Conservation (phyloP, 2,797 vertebrate genomes). For the Callimico goeldii region DNA sequence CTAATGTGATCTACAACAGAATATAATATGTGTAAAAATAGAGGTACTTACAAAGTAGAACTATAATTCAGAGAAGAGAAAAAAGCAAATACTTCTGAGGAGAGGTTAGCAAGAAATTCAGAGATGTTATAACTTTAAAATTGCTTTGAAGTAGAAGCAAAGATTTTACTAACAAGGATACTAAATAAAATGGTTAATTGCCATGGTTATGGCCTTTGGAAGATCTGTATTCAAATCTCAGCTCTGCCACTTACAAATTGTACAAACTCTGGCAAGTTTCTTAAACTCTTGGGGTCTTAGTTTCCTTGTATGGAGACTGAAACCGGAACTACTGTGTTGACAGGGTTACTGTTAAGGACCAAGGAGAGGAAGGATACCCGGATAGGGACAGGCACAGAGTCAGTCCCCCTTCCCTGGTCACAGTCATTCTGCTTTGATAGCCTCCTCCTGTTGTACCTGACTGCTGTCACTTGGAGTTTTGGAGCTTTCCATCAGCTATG, state of each 20-base stretch:
- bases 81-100: background rate
- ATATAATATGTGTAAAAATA: background rate
- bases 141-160: conserved; percentile 1
- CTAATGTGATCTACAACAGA: background rate
- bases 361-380: background rate
- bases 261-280: background rate
- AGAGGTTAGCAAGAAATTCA: background rate
- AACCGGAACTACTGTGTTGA: background rate
- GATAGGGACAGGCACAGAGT: background rate
- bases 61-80: background rate
- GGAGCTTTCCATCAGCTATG: background rate
- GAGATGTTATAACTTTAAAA: background rate
- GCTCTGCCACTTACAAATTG: background rate
- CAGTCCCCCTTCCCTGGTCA: background rate
- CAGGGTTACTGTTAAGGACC: background rate
- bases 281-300: background rate
- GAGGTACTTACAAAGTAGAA: background rate
- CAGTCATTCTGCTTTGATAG: background rate
- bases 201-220: background rate
- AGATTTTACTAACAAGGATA: background rate
- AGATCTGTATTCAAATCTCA: background rate
- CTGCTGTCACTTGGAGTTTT: background rate
- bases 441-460: accelerated
- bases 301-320: background rate
- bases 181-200: background rate